These are phyloP conservation scores for Rhynchophorus ferrugineus DNA, from an alignment of 1,140 invertebrate species.

Conservation along the genomic window DNA sequence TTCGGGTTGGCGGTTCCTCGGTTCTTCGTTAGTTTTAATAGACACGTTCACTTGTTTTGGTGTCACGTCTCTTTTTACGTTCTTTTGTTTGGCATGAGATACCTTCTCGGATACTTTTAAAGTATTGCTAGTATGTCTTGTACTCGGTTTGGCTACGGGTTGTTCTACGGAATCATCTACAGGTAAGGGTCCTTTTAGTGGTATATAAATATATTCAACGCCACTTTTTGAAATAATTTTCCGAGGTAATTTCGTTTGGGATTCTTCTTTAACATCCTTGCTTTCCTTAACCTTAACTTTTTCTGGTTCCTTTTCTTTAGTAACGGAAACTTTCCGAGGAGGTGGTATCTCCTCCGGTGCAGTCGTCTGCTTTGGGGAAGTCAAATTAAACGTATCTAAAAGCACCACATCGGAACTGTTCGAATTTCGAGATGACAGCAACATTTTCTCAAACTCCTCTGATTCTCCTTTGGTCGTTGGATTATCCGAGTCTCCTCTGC, in stretches of 20 bases:
- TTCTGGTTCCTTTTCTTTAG: neutral
- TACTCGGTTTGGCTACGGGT: neutral
- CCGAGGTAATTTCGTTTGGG: conserved; percentile 21
- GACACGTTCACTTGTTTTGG: neutral
- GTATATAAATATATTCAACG: conserved; percentile 40
- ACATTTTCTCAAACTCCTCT: conserved; percentile 55
- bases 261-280: neutral
- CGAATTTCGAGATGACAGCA: conserved; percentile 50
- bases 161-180: conserved; percentile 20
- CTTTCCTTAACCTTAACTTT: too few relatives aligned
- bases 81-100: neutral
- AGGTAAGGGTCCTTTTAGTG: conserved; percentile 39
- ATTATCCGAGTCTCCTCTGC: conserved; percentile 32
- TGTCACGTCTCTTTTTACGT: neutral
- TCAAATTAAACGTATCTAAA: conserved; percentile 45
- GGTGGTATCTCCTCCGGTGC: conserved; percentile 15
- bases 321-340: neutral
- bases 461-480: conserved; percentile 47
- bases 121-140: neutral
- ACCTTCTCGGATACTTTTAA: neutral
- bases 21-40: conserved; percentile 1
- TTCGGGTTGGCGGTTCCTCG: neutral
- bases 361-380: conserved; percentile 5
- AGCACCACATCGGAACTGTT: conserved; percentile 50
- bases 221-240: conserved; percentile 35